Base-by-base conservation (phyloP, 2,113 vertebrate genomes). In the Mungos mungo region DNA sequence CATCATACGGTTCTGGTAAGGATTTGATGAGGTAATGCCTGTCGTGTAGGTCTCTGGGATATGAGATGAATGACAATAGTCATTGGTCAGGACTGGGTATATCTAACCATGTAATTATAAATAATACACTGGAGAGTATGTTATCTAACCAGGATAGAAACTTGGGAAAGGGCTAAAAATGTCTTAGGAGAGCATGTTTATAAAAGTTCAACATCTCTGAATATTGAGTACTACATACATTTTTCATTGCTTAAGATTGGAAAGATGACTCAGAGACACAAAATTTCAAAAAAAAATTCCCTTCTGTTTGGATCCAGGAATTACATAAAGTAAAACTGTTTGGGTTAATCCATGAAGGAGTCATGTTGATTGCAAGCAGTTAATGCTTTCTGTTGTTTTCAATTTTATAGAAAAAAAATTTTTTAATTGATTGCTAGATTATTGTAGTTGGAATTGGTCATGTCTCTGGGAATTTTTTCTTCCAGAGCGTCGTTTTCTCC, bases 91-190 rank as follows among this genome's bases (percentile, higher is more conserved):
- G 27, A 50, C 7, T 38, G 21, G 19, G 66, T 63, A 7, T 80
- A 50, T 81, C 83, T 90, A 90, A 52, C 38, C n/a, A 54, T 6
- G 2, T 63, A 85, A 77, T 91, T 96, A 65, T 68, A 31, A 86
- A 85, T 79, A 86, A 82, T 79, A 88, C 54, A 60, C 72, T 11
- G 7, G 33, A 77, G 38, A 66, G 65, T 18, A 12, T 74, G 35
- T 89, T 95, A 88, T 85, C 80, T 82, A 72, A 90, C 29, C n/a
- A 85, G 52, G 83, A 25, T 63, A 94, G 41, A 72, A 65, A 90
- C 11, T 81, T 95, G 65, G 50, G n/a, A 71, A 77, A 41, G 21
- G 29, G 27, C 60, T 81, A 54, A 92, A 21, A 76, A 29, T 77
- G 63, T 71, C 65, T 89, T 21, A 66, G 50, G 29, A 47, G 66